Base-by-base conservation (phyloP, 2,888 invertebrate genomes). In the Autographa pulchrina region DNA sequence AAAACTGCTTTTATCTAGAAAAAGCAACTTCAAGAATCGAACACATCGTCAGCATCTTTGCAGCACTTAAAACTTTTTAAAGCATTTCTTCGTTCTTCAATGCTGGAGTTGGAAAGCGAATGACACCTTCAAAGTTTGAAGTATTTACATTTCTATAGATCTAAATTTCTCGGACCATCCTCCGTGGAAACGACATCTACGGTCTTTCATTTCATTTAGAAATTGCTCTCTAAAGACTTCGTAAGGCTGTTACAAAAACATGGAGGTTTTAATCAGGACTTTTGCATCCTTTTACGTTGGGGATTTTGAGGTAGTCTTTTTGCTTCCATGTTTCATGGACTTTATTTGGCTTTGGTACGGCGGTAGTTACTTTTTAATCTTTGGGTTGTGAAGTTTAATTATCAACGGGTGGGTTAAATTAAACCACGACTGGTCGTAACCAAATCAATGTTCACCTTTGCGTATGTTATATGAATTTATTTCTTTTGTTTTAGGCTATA, bases 71-170 rank as follows among this genome's bases (percentile, higher is more conserved):
- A 81, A 73, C 65, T 78, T 77, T 60, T 52, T 65, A 68, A 72
- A 80, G 62, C 61, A 63, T 72, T 77, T 77, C 65, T 59, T 72
- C 58, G 72, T 68, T 68, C 65, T 80, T 77, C 68, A 77, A 72
- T 64, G 65, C 52, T 65, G 14, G 63, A 80, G 43, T 80, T 80
- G 18, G 65, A 16, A 72, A 77, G 60, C 60, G 65, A 80, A 77
- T 77, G 72, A 78, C 81, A 80, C 81, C 77, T 70, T 70, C 60
- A 41, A 68, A 78, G 81, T 78, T 58, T 70, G 61, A 78, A 77
- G 78, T 77, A 81, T 78, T 78, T 77, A 81, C 69, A 78, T 78
- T 81, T 78, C 78, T 81, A 77, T 67, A 78, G 81, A 73, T 68
- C 60, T 65, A 63, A 81, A 80, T 75, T 69, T 80, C 64, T 68